Evolutionary conservation across 2,113 vertebrate genomes (phyloP).

Genomic region (Oreochromis tanganicae): DNA sequence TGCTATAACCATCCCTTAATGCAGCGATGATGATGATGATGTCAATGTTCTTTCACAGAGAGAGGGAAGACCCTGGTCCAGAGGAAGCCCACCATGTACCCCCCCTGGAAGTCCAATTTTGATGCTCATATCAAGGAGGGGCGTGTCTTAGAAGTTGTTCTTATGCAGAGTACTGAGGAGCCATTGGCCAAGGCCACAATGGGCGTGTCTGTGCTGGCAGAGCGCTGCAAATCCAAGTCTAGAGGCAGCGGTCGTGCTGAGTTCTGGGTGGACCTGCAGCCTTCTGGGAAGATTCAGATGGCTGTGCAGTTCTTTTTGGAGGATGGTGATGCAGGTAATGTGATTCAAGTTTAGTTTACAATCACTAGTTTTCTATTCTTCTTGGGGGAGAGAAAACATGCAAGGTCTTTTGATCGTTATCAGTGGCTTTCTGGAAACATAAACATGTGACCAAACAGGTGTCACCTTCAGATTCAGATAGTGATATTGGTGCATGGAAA

Average conservation of each 20-base stretch:
- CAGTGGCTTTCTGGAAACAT: not conserved
- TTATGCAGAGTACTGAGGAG: constrained; percentile 87
- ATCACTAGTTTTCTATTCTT: not conserved
- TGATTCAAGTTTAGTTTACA: not conserved
- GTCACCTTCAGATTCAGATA: not conserved
- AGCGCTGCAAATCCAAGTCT: constrained; percentile 86
- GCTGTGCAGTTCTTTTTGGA: constrained; percentile 70
- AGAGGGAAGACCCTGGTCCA: constrained; percentile 93
- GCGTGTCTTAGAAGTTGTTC: constrained; percentile 88
- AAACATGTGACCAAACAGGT: not conserved
- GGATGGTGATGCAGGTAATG: constrained; percentile 61
- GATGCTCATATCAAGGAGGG: constrained; percentile 95
- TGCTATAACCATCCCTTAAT: not conserved
- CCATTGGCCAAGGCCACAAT: constrained; percentile 87
- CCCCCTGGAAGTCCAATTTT: constrained; percentile 86
- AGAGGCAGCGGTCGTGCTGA: constrained; percentile 75
- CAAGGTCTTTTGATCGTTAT: not conserved
- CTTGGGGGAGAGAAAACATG: not conserved
- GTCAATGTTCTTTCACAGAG: constrained; percentile 68
- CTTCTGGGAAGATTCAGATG: constrained; percentile 71
- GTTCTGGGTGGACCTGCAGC: constrained; percentile 86
- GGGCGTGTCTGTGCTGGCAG: constrained; percentile 85
- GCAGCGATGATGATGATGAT: not conserved
- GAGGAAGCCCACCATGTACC: constrained; percentile 94
- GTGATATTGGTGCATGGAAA: not conserved